A percentile compares a stretch with the other conserved stretches of the same genome.
phyloP scores from a whole-genome alignment of 2,888 invertebrate genomes.

The Parthenolecanium corni region DNA sequence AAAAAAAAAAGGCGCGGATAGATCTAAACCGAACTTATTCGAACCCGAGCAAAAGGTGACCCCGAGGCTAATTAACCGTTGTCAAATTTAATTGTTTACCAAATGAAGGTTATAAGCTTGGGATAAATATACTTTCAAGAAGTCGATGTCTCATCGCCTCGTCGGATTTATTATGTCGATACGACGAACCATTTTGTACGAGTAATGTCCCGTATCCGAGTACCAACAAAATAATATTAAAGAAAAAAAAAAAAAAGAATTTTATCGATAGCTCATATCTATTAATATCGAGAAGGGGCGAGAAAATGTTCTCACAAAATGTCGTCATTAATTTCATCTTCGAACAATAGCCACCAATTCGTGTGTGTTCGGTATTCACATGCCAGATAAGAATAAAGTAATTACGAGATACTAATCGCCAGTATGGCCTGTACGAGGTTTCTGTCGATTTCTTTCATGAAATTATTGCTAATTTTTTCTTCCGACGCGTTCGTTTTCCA shows the following conservation, averaged over 20 bases:
- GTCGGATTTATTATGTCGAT: background rate
- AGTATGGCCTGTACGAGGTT: no score
- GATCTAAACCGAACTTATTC: no score
- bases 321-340: slow-evolving; percentile 1
- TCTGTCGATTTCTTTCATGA: no score
- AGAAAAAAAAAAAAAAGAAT: no score
- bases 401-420: no score
- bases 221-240: no score
- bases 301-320: background rate
- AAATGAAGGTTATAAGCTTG: slow-evolving; percentile 11
- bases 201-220: background rate
- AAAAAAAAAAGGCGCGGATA: no score
- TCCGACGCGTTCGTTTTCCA: no score
- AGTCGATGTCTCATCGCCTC: slow-evolving; percentile 7
- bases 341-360: no score
- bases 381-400: no score
- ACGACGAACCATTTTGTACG: background rate
- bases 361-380: no score
- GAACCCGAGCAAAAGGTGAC: slow-evolving; percentile 15
- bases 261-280: background rate
- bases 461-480: no score
- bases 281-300: background rate
- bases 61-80: slow-evolving; percentile 29
- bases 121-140: background rate
- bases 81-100: slow-evolving; percentile 29